Base-by-base conservation (phyloP, 2,888 invertebrate species). In the Euzetes globulus region DNA sequence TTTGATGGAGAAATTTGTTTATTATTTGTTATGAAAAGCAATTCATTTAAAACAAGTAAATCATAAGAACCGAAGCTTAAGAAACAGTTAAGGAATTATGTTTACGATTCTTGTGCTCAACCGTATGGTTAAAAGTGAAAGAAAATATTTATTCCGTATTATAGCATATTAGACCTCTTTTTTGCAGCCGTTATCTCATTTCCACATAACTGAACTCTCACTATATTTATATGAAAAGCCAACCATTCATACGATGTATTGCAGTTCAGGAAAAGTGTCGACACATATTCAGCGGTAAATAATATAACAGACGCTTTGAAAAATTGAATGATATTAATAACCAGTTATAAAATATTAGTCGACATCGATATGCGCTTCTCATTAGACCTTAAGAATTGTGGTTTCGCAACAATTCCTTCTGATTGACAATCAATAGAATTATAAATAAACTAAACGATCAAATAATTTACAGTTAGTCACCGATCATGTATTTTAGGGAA, bases 191-290 rank as follows among this genome's bases (percentile, higher is more conserved):
- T 65, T 65, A 65, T 65, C 63, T 65, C 63, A 65, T 65, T 65
- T 65, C 63, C 63, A 65, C 63, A 65, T 65, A 65, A 65, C 63
- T 65, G 63, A 65, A 37, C 63, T 37, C 33, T 65, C 9, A 19
- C 63, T 65, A 6, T 7, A 29, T 19, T 33, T 65, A 37, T 65
- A 37, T 37, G 15, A 37, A 33, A 65, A 37, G n/a, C 27, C n/a
- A 65, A 11, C 27, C 37, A 17, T 37, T 65, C 15, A 17, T 37
- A 15, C n/a, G 29, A 29, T 19, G 58, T 19, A 37, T 65, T 37
- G 19, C 27, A 37, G 63, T 37, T 19, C 19, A 65, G n/a, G 63
- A 7, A 17, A 9, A 60, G 33, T 37, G 29, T 33, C 5, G 19
- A 19, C 63, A 65, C 22, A 65, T 29, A 60, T 60, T 33, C 37